Evolutionary conservation across 2,797 vertebrate species (phyloP).

Genomic region (Spinibarbus caldwelli): DNA sequence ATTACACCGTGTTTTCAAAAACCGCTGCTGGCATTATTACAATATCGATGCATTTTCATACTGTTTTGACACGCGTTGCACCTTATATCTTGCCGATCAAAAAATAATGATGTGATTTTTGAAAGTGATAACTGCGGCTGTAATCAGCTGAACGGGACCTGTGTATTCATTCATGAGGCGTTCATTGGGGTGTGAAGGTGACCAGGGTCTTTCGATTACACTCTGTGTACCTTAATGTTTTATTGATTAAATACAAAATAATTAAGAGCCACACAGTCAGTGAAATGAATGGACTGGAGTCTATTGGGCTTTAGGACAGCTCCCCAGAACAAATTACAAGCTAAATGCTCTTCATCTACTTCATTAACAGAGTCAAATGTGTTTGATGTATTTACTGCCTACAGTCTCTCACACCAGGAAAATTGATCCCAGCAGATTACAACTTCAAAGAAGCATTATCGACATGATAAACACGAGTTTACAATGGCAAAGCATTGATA

Average conservation of each 20-base stretch:
- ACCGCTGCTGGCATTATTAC: neutral
- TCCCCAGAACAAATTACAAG: conserved; percentile 27
- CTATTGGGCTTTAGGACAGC: neutral
- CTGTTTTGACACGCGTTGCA: neutral
- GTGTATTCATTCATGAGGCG: conserved; percentile 11
- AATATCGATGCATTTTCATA: neutral
- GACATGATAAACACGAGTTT: neutral
- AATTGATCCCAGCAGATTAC: neutral
- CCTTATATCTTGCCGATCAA: neutral
- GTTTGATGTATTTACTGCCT: conserved; percentile 18
- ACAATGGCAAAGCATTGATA: neutral
- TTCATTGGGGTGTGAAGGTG: conserved; percentile 44
- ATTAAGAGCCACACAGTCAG: conserved; percentile 40
- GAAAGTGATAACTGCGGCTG: neutral
- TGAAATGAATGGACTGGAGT: conserved; percentile 40
- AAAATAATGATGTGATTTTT: conserved; percentile 14
- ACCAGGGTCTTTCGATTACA: conserved; percentile 37
- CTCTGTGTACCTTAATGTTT: conserved; percentile 40
- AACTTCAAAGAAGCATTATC: neutral
- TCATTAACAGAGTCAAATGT: conserved; percentile 31
- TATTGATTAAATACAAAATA: conserved; percentile 49
- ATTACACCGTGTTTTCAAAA: neutral
- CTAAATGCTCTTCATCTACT: conserved; percentile 38
- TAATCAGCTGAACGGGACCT: neutral
- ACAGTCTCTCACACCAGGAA: neutral